Base-by-base conservation (phyloP, 2,113 vertebrate species). In the Campylomormyrus tamandua region DNA sequence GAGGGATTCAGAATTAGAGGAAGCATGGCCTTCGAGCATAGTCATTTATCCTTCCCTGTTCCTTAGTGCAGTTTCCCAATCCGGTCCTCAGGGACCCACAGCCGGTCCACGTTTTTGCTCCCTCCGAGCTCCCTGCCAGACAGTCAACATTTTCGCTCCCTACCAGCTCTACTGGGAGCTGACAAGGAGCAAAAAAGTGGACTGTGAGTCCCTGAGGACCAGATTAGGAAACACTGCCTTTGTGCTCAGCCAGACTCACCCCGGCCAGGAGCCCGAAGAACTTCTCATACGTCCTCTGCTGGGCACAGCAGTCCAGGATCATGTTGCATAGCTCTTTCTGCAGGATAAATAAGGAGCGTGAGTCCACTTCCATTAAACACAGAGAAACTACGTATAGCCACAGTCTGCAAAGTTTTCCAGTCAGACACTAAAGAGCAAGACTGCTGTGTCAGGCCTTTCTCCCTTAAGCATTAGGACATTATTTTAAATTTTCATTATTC, bases 311-410 rank as follows among this genome's bases (percentile, higher is more conserved):
- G 94, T 99, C 98, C 91, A 99, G 96, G 93, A 99, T 99, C 98
- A 99, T 99, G 95, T 99, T 99, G 93, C 98, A 99, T 90, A 99
- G 95, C 93, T 99, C 98, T 94, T 99, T 99, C 98, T 99, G 94
- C 93, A 92, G 92, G 90, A 90, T 84, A 74, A 84, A 48, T 24
- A 49, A 94, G 92, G 11, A 48, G 6, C n/a, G 77, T 9, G 27
- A 39, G 62, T 27, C n/a, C 17, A 5, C 85, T 53, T n/a, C 15
- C 48, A 35, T 58, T 46, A 45, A 21, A 85, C 24, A 35, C 3
- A 35, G 31, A 52, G 19, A 89, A 13, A 3, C 46, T 3, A 46
- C 35, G 35, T 7, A n/a, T 39, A 39, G 53, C 53, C 35, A 39
- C 1, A 42, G 35, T 80, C 35, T 39, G 35, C 31, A 17, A 7